Evolutionary conservation across 2,113 vertebrate species (phyloP).

Genomic region (Indri indri): DNA sequence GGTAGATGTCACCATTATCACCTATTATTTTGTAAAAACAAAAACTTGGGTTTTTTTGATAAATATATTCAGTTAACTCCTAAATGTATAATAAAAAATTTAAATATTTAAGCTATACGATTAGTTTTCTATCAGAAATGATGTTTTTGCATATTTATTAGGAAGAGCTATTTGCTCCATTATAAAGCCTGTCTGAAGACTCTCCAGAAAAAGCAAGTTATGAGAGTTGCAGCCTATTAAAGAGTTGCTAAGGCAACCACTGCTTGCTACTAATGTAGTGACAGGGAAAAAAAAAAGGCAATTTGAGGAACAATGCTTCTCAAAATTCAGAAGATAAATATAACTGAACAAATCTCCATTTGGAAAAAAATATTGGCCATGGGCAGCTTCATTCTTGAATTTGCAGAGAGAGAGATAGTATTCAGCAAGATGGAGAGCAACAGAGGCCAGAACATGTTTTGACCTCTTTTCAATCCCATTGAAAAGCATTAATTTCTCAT

Average conservation of each 20-base stretch:
- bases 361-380: neutral
- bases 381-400: neutral
- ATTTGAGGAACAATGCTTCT: constrained; percentile 62
- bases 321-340: constrained; percentile 51
- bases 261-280: constrained; percentile 70
- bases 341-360: neutral
- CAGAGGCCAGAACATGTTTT: fast-evolving
- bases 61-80: neutral
- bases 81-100: neutral
- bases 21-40: neutral
- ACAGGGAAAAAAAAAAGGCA: constrained; percentile 60
- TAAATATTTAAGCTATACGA: neutral
- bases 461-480: neutral
- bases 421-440: neutral
- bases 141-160: constrained; percentile 40
- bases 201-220: constrained; percentile 42
- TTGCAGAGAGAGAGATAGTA: neutral
- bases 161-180: neutral
- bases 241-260: constrained; percentile 75
- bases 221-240: constrained; percentile 53
- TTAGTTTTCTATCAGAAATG: constrained; percentile 12
- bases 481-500: neutral
- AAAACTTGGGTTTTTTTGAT: neutral
- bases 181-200: constrained; percentile 31
- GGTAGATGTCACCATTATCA: neutral